A percentile compares a stretch with the other conserved stretches of the same genome.
phyloP scores from a whole-genome alignment of 2,888 invertebrate species.

The Lumbricus terrestris region DNA sequence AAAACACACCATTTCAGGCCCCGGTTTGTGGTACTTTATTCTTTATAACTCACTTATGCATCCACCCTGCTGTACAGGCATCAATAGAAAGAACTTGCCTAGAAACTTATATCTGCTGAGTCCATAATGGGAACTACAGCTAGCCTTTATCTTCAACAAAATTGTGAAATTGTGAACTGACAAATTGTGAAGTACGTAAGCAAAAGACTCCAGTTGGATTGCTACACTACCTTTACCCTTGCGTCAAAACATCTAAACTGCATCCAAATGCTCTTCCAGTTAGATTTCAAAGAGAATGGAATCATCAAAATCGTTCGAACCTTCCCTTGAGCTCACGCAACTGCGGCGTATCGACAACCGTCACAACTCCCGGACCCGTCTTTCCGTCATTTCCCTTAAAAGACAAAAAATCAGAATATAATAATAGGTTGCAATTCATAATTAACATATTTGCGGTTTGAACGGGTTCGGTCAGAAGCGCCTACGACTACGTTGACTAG shows the following conservation, averaged over 20 bases:
- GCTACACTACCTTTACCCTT: neutral
- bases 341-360: conserved; percentile 17
- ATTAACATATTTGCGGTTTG: too few species aligned
- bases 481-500: too few species aligned
- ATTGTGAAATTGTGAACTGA: too few species aligned
- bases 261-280: too few species aligned
- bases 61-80: neutral
- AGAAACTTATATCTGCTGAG: neutral
- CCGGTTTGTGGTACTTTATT: too few species aligned
- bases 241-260: neutral
- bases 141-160: neutral
- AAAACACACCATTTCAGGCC: too few species aligned
- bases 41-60: too few species aligned
- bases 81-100: neutral
- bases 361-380: neutral
- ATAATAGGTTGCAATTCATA: too few species aligned
- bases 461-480: too few species aligned
- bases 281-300: neutral
- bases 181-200: neutral
- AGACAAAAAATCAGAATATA: neutral
- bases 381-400: neutral
- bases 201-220: neutral
- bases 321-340: conserved; percentile 15
- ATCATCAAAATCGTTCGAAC: neutral
- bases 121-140: neutral